Evolutionary conservation across 2,888 invertebrate genomes (phyloP).

Genomic region (Agonopterix heracliana): DNA sequence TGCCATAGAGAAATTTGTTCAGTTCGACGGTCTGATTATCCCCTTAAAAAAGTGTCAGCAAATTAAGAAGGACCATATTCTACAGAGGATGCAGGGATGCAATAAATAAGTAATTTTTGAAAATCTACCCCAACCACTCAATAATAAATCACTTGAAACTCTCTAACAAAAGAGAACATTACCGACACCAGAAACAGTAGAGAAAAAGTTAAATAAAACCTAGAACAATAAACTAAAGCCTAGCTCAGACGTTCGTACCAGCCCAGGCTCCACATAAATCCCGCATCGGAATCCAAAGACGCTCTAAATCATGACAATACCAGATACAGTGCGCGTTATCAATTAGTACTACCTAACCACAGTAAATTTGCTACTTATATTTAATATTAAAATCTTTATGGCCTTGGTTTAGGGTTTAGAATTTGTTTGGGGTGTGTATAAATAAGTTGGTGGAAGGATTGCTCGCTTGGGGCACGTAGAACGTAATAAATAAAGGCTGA

Average conservation of each 20-base stretch:
- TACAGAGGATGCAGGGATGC: too few species aligned
- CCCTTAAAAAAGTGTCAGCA: too few species aligned
- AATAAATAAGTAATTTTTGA: too few species aligned
- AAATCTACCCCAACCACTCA: too few species aligned
- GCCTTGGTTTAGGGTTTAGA: conserved; percentile 18
- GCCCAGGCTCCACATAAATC: conserved; percentile 44
- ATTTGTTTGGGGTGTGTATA: conserved; percentile 20
- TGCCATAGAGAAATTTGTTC: too few species aligned
- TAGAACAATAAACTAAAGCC: conserved; percentile 26
- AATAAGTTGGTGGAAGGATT: conserved; percentile 32
- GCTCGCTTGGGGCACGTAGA: conserved; percentile 59
- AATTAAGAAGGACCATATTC: too few species aligned
- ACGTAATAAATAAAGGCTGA: conserved; percentile 63
- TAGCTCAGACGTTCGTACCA: conserved; percentile 25
- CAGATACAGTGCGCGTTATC: conserved; percentile 63
- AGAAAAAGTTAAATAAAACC: conserved; percentile 10
- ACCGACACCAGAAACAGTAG: neutral
- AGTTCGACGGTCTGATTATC: too few species aligned
- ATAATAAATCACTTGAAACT: too few species aligned
- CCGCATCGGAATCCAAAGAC: conserved; percentile 48
- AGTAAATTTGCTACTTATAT: conserved; percentile 11
- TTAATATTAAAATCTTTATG: neutral
- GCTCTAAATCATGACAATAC: conserved; percentile 61
- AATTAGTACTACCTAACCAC: conserved; percentile 51
- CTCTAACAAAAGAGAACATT: too few species aligned